These are phyloP conservation scores for Chionomys nivalis DNA, from an alignment of 2,113 vertebrate genomes.

Conservation along the genomic window DNA sequence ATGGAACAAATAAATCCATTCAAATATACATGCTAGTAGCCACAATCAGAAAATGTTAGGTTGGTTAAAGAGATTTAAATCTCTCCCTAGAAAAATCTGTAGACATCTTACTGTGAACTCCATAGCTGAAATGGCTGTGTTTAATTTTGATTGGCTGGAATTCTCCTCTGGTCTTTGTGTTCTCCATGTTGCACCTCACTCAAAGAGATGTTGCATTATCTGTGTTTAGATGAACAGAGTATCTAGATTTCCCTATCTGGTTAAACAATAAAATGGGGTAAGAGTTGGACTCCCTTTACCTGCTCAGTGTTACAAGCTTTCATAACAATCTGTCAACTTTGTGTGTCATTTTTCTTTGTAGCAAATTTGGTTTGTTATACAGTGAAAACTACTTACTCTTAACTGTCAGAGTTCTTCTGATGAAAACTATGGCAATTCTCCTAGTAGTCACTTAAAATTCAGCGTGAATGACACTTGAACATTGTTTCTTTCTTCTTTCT, in stretches of 20 bases:
- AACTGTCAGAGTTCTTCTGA: neutral
- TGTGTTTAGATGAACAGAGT: neutral
- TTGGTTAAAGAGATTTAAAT: slow-evolving; percentile 40
- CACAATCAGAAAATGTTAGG: neutral
- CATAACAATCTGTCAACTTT: neutral
- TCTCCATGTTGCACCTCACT: neutral
- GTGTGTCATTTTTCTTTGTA: neutral
- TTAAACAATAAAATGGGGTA: slow-evolving; percentile 1
- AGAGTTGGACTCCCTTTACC: neutral
- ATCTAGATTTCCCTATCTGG: neutral
- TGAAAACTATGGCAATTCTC: neutral
- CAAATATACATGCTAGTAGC: neutral
- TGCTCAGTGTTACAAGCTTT: neutral
- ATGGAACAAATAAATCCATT: neutral
- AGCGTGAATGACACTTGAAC: neutral
- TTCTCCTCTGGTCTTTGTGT: neutral
- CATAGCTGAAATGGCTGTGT: neutral
- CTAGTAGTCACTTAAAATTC: slow-evolving; percentile 35
- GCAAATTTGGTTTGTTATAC: neutral
- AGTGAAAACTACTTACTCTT: neutral
- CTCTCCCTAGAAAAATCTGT: neutral
- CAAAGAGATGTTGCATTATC: neutral
- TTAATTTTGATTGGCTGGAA: neutral
- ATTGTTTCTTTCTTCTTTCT: too few species aligned
- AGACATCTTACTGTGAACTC: neutral